These are phyloP conservation scores for Oryzias sinensis DNA, from an alignment of 2,797 vertebrate genomes.

Conservation along the genomic window DNA sequence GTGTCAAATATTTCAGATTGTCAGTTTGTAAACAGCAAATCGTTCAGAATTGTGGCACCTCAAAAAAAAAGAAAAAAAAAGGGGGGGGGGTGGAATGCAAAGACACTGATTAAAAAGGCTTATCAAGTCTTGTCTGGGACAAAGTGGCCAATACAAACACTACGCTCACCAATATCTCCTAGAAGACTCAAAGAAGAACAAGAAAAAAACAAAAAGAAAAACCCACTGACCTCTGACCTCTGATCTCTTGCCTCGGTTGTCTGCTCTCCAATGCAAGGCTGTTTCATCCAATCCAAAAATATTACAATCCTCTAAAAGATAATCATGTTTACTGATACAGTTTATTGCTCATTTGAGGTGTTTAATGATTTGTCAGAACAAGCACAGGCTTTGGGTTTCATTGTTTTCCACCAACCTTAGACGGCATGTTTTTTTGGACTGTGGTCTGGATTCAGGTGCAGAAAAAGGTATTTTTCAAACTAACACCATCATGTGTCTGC, in stretches of 20 bases:
- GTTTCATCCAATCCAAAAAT: constrained; percentile 14
- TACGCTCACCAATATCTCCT: constrained; percentile 12
- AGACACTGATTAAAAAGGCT: constrained; percentile 56
- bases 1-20: constrained; percentile 31
- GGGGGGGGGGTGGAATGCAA: constrained; percentile 42
- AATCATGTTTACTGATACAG: constrained; percentile 6
- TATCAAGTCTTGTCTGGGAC: constrained; percentile 52
- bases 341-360: constrained; percentile 5
- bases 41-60: constrained; percentile 8
- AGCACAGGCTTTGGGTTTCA: neutral
- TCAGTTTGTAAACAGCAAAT: constrained; percentile 25
- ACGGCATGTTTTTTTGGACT: no score
- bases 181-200: constrained; percentile 50
- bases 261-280: constrained; percentile 11
- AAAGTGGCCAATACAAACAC: constrained; percentile 15
- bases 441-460: no score
- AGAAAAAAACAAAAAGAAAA: constrained; percentile 44
- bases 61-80: no score
- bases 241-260: constrained; percentile 42
- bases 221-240: constrained; percentile 65
- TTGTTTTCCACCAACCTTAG: no score
- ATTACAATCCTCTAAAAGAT: constrained; percentile 12
- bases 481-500: neutral
- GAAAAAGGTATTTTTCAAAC: no score
- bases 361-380: neutral